phyloP scores from a whole-genome alignment of 2,888 invertebrate species.

The Drosophila parthenogenetica region DNA sequence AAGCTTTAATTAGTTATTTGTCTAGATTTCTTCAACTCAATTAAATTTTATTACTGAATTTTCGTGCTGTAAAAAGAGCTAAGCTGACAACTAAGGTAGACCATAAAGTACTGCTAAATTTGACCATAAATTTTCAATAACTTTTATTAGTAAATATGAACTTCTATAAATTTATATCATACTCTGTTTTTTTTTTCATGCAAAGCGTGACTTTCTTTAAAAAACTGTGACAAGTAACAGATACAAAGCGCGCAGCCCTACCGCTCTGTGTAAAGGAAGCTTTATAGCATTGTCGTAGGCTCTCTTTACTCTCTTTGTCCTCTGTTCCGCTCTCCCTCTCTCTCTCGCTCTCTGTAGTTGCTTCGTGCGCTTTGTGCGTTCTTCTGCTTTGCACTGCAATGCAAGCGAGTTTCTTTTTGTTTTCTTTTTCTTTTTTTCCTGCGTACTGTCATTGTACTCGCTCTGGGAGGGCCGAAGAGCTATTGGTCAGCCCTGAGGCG shows the following conservation, averaged over 20 bases:
- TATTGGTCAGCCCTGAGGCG: slow-evolving; percentile 10
- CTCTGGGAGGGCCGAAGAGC: neutral
- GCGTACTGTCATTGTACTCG: slow-evolving; percentile 4
- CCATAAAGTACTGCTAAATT: too few species aligned
- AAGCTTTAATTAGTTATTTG: too few species aligned
- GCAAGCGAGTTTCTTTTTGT: slow-evolving; percentile 40
- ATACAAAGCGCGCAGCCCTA: slow-evolving; percentile 15
- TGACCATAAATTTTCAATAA: too few species aligned
- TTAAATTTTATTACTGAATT: too few species aligned
- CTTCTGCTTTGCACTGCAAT: slow-evolving; percentile 26
- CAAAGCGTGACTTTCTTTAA: neutral
- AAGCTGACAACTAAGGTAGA: too few species aligned
- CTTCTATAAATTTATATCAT: too few species aligned
- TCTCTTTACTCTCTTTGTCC: neutral
- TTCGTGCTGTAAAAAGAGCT: too few species aligned
- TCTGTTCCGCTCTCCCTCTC: neutral
- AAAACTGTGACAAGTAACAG: neutral
- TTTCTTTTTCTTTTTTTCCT: neutral
- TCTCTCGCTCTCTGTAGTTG: too few species aligned
- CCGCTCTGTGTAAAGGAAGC: slow-evolving; percentile 29
- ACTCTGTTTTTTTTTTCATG: too few species aligned
- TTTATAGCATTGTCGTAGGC: slow-evolving; percentile 6
- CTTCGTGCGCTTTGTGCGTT: slow-evolving; percentile 23
- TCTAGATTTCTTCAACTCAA: too few species aligned
- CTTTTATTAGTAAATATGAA: too few species aligned